Conservation (phyloP, 2,113 vertebrate genomes). For the Leptosomus discolor region DNA sequence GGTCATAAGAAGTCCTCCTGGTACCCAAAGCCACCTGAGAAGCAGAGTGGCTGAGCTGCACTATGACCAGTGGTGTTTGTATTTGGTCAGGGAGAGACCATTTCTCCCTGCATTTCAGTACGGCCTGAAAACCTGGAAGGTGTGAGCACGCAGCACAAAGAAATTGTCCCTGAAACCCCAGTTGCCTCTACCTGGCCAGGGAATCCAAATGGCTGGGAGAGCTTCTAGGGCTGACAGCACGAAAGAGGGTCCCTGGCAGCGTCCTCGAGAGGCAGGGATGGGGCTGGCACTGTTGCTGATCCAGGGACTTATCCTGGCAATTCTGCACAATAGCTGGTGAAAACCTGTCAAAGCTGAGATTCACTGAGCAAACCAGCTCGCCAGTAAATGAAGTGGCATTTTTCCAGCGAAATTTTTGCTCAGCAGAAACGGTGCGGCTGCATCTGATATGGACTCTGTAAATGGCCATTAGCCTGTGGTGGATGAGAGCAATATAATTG, state of each 20-base stretch:
- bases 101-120: neutral
- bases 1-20: neutral
- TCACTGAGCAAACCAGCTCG: neutral
- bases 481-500: neutral
- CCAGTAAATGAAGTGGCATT: constrained; percentile 16
- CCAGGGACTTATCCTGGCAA: neutral
- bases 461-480: constrained; percentile 1
- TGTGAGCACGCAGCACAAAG: neutral
- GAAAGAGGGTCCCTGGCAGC: neutral
- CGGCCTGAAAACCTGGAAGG: neutral
- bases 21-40: neutral
- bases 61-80: neutral
- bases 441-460: constrained; percentile 19
- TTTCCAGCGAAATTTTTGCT: constrained; percentile 20
- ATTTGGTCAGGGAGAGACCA: neutral
- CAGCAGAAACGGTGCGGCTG: neutral
- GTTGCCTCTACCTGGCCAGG: neutral
- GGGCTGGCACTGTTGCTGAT: fast-evolving
- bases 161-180: neutral
- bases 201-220: neutral
- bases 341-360: neutral
- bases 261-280: fast-evolving
- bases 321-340: neutral
- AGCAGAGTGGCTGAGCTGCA: neutral
- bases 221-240: neutral